Conservation (phyloP, 2,113 vertebrate species). For the Coptodon bakossiorum region DNA sequence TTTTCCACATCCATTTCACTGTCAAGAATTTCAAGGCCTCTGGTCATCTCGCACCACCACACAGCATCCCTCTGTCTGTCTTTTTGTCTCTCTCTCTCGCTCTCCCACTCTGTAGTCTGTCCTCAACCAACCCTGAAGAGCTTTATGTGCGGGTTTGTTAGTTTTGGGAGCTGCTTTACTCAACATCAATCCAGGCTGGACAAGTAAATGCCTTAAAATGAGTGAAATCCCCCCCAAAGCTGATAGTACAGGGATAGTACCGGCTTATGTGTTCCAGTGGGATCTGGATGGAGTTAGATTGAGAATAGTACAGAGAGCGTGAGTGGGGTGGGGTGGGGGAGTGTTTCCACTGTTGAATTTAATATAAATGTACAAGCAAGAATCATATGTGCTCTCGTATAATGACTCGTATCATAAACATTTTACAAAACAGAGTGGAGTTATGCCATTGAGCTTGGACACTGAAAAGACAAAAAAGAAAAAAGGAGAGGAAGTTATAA, state of each 20-base stretch:
- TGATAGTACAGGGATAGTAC: conserved; percentile 53
- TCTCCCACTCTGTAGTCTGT: background rate
- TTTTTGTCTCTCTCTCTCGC: background rate
- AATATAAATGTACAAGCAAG: background rate
- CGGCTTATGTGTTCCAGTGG: conserved; percentile 55
- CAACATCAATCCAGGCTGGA: conserved; percentile 49
- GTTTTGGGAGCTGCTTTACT: conserved; percentile 50
- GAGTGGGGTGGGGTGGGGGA: background rate
- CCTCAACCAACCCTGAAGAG: conserved; percentile 31
- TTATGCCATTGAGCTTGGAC: background rate
- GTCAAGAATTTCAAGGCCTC: conserved; percentile 35
- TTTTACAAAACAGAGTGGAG: background rate
- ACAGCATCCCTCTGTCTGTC: background rate
- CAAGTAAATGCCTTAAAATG: conserved; percentile 56
- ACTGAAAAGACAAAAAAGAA: background rate
- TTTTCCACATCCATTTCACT: conserved; percentile 30
- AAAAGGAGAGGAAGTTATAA: background rate
- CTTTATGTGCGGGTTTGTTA: conserved; percentile 44
- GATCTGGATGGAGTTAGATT: conserved; percentile 34
- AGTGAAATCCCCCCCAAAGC: conserved; percentile 60
- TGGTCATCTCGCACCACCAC: conserved; percentile 18
- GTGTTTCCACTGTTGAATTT: background rate
- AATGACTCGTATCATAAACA: background rate
- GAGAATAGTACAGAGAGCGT: background rate
- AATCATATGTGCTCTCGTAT: background rate